Evolutionary conservation across 2,113 vertebrate species (phyloP).

Genomic region (Gambusia affinis): DNA sequence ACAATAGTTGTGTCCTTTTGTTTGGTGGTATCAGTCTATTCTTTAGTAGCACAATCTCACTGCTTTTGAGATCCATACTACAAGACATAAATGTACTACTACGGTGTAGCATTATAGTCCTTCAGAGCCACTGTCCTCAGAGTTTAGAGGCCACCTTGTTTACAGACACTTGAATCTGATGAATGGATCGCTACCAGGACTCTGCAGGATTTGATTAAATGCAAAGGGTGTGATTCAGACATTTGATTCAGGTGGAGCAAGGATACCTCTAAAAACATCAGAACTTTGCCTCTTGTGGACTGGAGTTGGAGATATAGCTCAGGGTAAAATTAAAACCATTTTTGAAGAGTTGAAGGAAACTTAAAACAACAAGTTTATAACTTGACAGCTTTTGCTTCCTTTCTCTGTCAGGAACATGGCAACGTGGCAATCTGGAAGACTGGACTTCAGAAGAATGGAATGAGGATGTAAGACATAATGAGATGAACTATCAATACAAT

Average conservation of each 20-base stretch:
- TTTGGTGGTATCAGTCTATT: neutral
- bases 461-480: conserved; percentile 88
- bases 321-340: neutral
- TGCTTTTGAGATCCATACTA: neutral
- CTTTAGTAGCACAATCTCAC: neutral
- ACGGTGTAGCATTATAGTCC: neutral
- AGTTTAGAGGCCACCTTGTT: neutral
- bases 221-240: neutral
- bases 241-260: neutral
- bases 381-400: neutral
- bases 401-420: conserved; percentile 84
- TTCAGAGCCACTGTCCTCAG: neutral
- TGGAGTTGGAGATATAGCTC: neutral
- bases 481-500: neutral
- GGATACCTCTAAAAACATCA: too few species aligned
- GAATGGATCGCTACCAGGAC: neutral
- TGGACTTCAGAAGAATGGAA: conserved; percentile 96
- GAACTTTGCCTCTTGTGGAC: too few species aligned
- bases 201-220: neutral
- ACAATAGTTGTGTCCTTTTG: neutral
- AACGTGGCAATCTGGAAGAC: conserved; percentile 87
- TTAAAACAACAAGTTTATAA: neutral
- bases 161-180: neutral
- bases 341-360: neutral
- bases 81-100: neutral